Percentiles rank a stretch among this genome's conserved stretches.
Evolutionary conservation across 2,888 invertebrate genomes (phyloP).

Genomic region (Gastrophysa polygoni): DNA sequence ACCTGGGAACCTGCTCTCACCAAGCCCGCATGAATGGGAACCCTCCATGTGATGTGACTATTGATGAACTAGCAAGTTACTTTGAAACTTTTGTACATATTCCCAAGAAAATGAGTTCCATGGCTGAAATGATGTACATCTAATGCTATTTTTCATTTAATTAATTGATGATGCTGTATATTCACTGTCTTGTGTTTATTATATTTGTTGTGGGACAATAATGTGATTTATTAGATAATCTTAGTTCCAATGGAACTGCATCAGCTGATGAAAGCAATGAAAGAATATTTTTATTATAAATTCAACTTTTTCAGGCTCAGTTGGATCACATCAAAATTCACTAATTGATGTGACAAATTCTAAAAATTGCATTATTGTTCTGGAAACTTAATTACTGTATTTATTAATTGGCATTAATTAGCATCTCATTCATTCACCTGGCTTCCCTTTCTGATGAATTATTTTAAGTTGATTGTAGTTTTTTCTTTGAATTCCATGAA

Average conservation of each 20-base stretch:
- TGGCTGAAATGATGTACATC: constrained; percentile 99
- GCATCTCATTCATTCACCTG: too few species aligned
- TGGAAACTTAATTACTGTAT: background rate
- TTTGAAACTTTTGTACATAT: constrained; percentile 95
- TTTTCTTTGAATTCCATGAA: background rate
- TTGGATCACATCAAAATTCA: too few species aligned
- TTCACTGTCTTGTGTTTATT: too few species aligned
- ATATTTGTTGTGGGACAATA: too few species aligned
- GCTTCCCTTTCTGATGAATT: too few species aligned
- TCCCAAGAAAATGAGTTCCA: constrained; percentile 96
- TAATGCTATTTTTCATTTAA: constrained; percentile 55
- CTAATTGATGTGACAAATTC: too few species aligned
- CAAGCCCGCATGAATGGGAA: constrained; percentile 68
- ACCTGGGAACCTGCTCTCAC: constrained; percentile 71
- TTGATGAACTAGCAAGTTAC: constrained; percentile 93
- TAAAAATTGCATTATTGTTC: background rate
- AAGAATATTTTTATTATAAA: too few species aligned
- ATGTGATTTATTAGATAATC: too few species aligned
- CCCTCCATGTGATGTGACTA: constrained; percentile 84
- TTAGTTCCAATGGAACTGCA: too few species aligned
- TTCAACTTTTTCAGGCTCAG: too few species aligned
- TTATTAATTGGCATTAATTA: background rate
- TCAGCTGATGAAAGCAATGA: too few species aligned
- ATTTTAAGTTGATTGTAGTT: background rate
- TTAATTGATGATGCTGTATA: too few species aligned